Conservation (phyloP, 2,797 vertebrate species). For the Paedocypris micromegethes region DNA sequence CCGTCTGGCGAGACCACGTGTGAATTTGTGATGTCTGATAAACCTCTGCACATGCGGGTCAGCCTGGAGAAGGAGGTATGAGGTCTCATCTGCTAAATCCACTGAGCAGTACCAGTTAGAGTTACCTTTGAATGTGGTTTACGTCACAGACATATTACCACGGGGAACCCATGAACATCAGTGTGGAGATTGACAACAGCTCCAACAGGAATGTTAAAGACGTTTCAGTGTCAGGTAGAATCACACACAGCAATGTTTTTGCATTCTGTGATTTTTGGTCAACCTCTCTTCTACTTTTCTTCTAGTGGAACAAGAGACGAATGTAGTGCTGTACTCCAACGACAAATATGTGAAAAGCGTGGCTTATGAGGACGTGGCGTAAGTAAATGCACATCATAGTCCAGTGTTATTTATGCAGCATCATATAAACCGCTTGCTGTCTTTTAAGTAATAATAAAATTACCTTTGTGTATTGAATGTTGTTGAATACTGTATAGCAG, state of each 20-base stretch:
- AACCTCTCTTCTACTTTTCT: too few relatives aligned
- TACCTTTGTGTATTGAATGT: too few relatives aligned
- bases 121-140: neutral
- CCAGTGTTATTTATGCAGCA: too few relatives aligned
- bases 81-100: neutral
- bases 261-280: too few relatives aligned
- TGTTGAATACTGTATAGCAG: too few relatives aligned
- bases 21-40: slow-evolving; percentile 89
- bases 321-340: slow-evolving; percentile 86
- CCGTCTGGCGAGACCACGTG: slow-evolving; percentile 75
- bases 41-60: slow-evolving; percentile 77
- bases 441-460: too few relatives aligned
- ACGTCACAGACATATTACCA: slow-evolving; percentile 80
- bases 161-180: slow-evolving; percentile 78
- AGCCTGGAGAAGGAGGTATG: slow-evolving; percentile 82
- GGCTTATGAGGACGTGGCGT: slow-evolving; percentile 78
- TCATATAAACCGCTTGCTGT: too few relatives aligned
- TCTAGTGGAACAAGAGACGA: slow-evolving; percentile 86
- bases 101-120: too few relatives aligned
- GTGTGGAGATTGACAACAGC: slow-evolving; percentile 79
- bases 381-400: slow-evolving; percentile 53
- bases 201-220: slow-evolving; percentile 85
- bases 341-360: slow-evolving; percentile 87
- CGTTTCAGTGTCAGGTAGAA: slow-evolving; percentile 77
- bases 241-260: neutral